Evolutionary conservation across 2,113 vertebrate species (phyloP), one percentile per base, ranked within the genome.

Genomic region (Ibidorhyncha struthersii): DNA sequence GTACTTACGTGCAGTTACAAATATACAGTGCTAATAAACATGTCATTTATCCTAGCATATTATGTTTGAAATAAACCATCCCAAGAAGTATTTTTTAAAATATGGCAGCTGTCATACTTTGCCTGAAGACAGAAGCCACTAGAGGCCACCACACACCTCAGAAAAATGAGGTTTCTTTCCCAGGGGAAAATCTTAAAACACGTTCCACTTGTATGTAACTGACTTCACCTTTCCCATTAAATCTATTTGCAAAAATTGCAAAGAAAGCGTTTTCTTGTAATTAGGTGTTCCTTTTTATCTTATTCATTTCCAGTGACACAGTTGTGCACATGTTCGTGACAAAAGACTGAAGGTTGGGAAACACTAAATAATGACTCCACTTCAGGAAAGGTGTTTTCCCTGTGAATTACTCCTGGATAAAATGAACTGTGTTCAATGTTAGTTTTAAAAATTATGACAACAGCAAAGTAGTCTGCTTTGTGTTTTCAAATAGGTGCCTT

Each of bases 91-190:
- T 17, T 30, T 66, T 77, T 85, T 43, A 34, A 76, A 96, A 70
- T 40, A 91, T 87, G 78, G 62, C 32, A 85, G 25, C 25, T 82
- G 40, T 59, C 67, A 30, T 71, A 15, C 55, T 86, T 83, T 74
- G 6, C 58, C 58, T 67, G 59, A 67, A 63, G 77, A 79, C 7
- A 63, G 14, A 20, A 67, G 66, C 96, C 97, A 95, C 74, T 81
- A 98, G 97, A 58, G 95, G 97, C 90, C 97, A 93, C 85, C 61
- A 80, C 5, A 97, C 20, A 66, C 95, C 79, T 82, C 74, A 59
- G 49, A 58, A 95, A 77, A 47, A 43, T 3, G 6, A 13, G 10
- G 10, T 61, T 40, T 81, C 10, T 52, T 63, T 76, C 79, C 69
- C 69, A 36, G 10, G 55, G 66, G 55, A 84, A 77, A 80, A 27